Conservation (phyloP, 1,140 invertebrate species). For the Penaeus vannamei region DNA sequence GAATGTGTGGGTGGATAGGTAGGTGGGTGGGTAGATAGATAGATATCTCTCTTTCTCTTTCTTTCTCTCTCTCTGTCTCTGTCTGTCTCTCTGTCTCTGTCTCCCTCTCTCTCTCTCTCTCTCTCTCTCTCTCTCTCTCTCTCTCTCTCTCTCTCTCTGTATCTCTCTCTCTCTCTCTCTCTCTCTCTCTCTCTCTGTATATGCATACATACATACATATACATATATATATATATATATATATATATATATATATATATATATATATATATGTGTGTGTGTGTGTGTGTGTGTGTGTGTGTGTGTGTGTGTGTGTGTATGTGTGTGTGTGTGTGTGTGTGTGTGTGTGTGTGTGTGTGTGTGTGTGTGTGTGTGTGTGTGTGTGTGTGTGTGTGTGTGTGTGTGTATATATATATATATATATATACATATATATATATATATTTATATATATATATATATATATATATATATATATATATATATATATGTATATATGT, state of each 20-base stretch:
- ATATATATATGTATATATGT: constrained; percentile 3
- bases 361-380: background rate
- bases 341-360: background rate
- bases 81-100: background rate
- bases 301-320: background rate
- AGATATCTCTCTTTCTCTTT: background rate
- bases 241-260: constrained; percentile 17
- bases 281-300: background rate
- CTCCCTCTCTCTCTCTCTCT: background rate
- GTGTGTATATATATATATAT: background rate
- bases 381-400: background rate
- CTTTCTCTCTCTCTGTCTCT: constrained; percentile 11
- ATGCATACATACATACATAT: background rate
- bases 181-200: background rate
- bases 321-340: background rate
- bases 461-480: constrained; percentile 21
- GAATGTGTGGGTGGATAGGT: too few relatives aligned
- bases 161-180: too few relatives aligned
- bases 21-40: too few relatives aligned
- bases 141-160: too few relatives aligned
- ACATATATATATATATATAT: constrained; percentile 12
- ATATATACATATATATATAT: constrained; percentile 21
- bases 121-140: too few relatives aligned
- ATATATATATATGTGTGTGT: background rate
- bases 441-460: constrained; percentile 16